Conservation (phyloP, 2,888 invertebrate genomes). For the Nasonovia ribisnigri region DNA sequence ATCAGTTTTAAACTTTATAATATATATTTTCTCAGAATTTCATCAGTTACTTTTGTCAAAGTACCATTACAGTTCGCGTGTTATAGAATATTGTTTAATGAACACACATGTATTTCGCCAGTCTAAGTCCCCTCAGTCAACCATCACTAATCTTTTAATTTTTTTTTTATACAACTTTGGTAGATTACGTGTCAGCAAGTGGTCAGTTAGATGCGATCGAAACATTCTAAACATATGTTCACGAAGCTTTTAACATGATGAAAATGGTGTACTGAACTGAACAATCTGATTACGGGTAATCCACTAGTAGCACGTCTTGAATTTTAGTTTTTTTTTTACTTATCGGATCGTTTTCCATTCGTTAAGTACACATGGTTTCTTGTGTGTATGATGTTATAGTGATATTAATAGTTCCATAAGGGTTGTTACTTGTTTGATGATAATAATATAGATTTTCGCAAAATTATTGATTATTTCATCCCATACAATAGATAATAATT, state of each 20-base stretch:
- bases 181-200: conserved; percentile 20
- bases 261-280: not conserved
- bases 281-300: conserved; percentile 27
- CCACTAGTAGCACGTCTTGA: not conserved
- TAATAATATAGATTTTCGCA: not conserved
- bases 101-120: not conserved
- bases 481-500: not conserved
- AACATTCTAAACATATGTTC: conserved; percentile 19
- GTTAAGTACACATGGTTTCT: not conserved
- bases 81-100: not conserved
- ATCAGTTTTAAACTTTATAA: not conserved
- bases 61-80: not conserved
- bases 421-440: not conserved
- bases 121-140: not conserved
- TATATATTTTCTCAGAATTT: not conserved
- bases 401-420: not conserved
- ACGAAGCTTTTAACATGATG: conserved; percentile 5
- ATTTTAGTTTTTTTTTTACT: not conserved
- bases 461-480: not conserved
- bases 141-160: not conserved
- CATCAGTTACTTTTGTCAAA: not conserved
- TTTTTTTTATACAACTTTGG: not conserved
- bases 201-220: conserved; percentile 6
- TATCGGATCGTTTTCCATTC: not conserved
- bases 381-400: not conserved